Base-by-base conservation (phyloP, 2,888 invertebrate genomes). In the Euphydryas editha region DNA sequence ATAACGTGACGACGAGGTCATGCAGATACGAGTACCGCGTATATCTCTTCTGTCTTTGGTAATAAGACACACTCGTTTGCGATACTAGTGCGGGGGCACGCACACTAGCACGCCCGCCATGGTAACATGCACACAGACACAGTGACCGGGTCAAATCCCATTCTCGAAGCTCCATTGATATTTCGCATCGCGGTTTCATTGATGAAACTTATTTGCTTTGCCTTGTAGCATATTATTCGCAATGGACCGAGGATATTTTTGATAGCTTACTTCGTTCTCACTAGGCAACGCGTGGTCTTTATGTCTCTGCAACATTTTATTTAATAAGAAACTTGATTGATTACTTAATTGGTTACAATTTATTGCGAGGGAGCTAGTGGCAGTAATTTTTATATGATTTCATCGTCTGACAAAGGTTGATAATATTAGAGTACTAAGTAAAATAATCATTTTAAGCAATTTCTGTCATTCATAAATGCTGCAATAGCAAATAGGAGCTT, bases 101-200 rank as follows among this genome's bases (percentile, higher is more conserved):
- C 67, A 74, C 78, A 82, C 83, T n/a, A 76, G 63, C 67, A 76
- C 73, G 75, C 67, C 60, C 68, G 60, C 70, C 69, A 70, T 49
- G 42, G 30, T 42, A 55, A 49, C 47, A 68, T 79, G 79, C 87
- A 83, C 89, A 88, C 89, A 82, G 66, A 21, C 59, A 62, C 69
- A 64, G 39, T 86, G 88, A 88, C 88, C 89, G 83, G 88, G 87
- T 88, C 89, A 86, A 76, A 79, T 75, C 83, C 81, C 88, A 85
- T 88, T 87, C 87, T 88, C 85, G 84, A 82, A 83, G 81, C 82
- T 84, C 85, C 90, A 92, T 90, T 92, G 90, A 90, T 88, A 86
- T 89, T 90, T 87, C 79, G 86, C 86, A 81, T 81, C 84, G 87
- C 83, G 78, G 79, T 82, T 86, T 82, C 90, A 90, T 91, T 90